phyloP scores from a whole-genome alignment of 30 jellyfish, hydroid and myxozoan species.

The Cassiopea xamachana region DNA sequence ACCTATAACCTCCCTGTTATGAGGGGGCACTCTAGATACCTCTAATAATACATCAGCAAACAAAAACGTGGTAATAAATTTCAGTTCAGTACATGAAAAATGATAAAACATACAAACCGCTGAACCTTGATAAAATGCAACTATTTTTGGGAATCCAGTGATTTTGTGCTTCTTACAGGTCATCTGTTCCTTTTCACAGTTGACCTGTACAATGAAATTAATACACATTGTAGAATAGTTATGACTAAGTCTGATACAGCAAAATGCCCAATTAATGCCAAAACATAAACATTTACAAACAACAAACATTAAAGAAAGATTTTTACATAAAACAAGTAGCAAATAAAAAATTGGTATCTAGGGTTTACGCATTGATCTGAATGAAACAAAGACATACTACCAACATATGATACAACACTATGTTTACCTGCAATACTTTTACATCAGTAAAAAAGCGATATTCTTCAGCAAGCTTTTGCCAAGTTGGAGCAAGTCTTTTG shows the following conservation, averaged over 20 bases:
- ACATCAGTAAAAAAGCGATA: slow-evolving; percentile 14
- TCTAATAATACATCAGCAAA: background rate
- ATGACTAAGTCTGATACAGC: too few species aligned
- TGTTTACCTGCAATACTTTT: slow-evolving; percentile 34
- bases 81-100: background rate
- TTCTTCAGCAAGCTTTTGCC: slow-evolving; percentile 68
- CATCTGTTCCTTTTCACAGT: slow-evolving; percentile 73
- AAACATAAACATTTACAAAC: too few species aligned
- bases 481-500: slow-evolving; percentile 61
- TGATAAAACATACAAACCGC: slow-evolving; percentile 43
- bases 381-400: too few species aligned
- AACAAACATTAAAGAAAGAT: too few species aligned
- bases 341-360: too few species aligned
- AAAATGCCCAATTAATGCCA: too few species aligned
- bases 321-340: too few species aligned
- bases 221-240: too few species aligned
- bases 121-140: slow-evolving; percentile 62
- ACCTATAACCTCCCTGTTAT: too few species aligned
- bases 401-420: background rate
- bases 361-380: too few species aligned
- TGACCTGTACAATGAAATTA: slow-evolving; percentile 56
- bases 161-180: slow-evolving; percentile 68
- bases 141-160: slow-evolving; percentile 74
- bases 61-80: background rate
- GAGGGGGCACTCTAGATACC: too few species aligned